Evolutionary conservation across 1,140 invertebrate genomes (phyloP).

Genomic region (Drosophila nigrodunni): DNA sequence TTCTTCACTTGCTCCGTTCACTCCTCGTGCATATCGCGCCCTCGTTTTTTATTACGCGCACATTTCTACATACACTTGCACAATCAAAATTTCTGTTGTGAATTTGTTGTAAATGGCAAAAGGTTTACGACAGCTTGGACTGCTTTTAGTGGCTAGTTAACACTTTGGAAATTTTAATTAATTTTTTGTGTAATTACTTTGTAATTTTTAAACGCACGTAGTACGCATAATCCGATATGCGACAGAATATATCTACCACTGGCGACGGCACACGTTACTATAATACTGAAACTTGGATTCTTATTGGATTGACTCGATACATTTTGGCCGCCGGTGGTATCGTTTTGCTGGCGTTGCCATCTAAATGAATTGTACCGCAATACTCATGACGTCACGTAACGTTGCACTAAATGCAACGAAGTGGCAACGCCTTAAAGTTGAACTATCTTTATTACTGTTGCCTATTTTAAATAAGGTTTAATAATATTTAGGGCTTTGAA

Average conservation of each 20-base stretch:
- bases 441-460: not conserved
- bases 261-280: conserved; percentile 60
- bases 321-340: conserved; percentile 43
- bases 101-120: conserved; percentile 30
- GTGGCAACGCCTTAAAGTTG: conserved; percentile 8
- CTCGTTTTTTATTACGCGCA: conserved; percentile 80
- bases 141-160: conserved; percentile 22
- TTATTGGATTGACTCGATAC: conserved; percentile 48
- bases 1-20: not conserved
- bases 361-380: not conserved
- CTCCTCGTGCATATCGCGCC: conserved; percentile 74
- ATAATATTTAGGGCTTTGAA: not conserved
- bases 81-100: conserved; percentile 53
- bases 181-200: conserved; percentile 37
- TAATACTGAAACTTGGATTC: conserved; percentile 60
- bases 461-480: not conserved
- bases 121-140: conserved; percentile 15
- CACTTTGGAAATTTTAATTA: conserved; percentile 28
- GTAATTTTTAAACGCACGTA: conserved; percentile 63
- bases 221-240: conserved; percentile 61
- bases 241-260: conserved; percentile 48
- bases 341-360: conserved; percentile 18
- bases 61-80: conserved; percentile 77
- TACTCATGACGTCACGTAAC: conserved; percentile 17
- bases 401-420: not conserved